These are phyloP conservation scores for Notolabrus celidotus DNA, from an alignment of 2,797 vertebrate species.

Conservation along the genomic window DNA sequence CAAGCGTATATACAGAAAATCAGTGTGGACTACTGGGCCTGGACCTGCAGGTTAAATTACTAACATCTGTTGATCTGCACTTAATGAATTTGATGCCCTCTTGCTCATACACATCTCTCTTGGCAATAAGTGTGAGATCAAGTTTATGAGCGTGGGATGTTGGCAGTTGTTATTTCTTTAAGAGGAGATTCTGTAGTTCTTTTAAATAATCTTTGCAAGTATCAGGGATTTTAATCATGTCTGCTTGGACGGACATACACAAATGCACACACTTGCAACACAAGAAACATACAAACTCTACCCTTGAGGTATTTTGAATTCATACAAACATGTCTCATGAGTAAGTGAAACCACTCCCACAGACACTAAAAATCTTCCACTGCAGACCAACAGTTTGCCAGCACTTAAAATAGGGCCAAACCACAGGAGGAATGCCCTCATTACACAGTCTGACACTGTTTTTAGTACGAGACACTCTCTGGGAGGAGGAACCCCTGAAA, in stretches of 20 bases:
- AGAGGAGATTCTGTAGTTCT: no score
- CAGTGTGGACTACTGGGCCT: background rate
- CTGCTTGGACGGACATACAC: background rate
- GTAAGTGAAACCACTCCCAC: background rate
- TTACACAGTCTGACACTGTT: conserved; percentile 65
- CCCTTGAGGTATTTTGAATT: background rate
- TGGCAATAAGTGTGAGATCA: background rate
- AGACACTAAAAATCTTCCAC: conserved; percentile 23
- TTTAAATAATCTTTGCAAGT: background rate
- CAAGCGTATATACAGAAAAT: background rate
- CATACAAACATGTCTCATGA: background rate
- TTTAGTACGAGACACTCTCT: conserved; percentile 48
- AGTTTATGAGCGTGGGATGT: no score
- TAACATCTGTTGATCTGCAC: conserved; percentile 2
- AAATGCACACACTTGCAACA: background rate
- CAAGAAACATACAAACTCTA: no score
- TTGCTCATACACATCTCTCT: background rate
- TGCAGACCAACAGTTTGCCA: conserved; percentile 42
- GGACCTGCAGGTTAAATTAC: background rate
- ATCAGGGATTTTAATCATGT: background rate
- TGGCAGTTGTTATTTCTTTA: no score
- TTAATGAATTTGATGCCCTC: background rate
- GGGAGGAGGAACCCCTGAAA: conserved; percentile 36
- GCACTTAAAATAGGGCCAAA: conserved; percentile 65
- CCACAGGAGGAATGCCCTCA: conserved; percentile 72